Evolutionary conservation across 2,113 vertebrate genomes (phyloP).

Genomic region (Hippocampus guttulatus): DNA sequence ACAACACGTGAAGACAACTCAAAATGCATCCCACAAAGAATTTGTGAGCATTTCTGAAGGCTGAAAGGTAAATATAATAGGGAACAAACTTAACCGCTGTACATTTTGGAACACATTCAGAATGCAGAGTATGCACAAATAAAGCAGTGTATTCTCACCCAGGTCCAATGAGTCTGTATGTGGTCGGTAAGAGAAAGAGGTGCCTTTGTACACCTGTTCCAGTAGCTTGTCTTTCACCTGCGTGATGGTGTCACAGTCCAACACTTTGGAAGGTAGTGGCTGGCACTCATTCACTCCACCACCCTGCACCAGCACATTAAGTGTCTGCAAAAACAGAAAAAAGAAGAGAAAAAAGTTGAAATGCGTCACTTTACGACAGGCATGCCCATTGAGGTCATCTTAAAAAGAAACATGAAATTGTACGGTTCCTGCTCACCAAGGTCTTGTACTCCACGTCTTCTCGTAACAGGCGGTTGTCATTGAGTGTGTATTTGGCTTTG

Average conservation of each 20-base stretch:
- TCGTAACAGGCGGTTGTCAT: conserved; percentile 91
- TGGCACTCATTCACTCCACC: conserved; percentile 79
- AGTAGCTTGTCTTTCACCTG: conserved; percentile 98
- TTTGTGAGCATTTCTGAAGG: no score
- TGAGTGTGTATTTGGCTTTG: conserved; percentile 96
- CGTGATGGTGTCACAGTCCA: conserved; percentile 94
- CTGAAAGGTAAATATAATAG: no score
- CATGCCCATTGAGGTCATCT: neutral
- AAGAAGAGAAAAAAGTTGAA: neutral
- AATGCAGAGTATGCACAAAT: neutral
- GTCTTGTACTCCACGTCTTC: conserved; percentile 95
- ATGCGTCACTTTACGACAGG: neutral
- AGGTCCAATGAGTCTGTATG: conserved; percentile 88
- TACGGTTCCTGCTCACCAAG: conserved; percentile 75
- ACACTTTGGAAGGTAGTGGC: conserved; percentile 83
- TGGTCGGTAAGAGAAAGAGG: conserved; percentile 85
- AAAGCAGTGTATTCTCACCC: conserved; percentile 71
- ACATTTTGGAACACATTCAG: neutral
- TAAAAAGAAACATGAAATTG: neutral
- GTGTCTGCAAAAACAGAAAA: conserved; percentile 67
- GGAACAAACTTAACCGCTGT: no score
- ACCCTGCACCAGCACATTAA: conserved; percentile 83
- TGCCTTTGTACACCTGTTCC: conserved; percentile 92
- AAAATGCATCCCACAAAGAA: no score
- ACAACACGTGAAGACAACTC: no score